phyloP scores from a whole-genome alignment of 2,888 invertebrate genomes.

The Steromphala cineraria region DNA sequence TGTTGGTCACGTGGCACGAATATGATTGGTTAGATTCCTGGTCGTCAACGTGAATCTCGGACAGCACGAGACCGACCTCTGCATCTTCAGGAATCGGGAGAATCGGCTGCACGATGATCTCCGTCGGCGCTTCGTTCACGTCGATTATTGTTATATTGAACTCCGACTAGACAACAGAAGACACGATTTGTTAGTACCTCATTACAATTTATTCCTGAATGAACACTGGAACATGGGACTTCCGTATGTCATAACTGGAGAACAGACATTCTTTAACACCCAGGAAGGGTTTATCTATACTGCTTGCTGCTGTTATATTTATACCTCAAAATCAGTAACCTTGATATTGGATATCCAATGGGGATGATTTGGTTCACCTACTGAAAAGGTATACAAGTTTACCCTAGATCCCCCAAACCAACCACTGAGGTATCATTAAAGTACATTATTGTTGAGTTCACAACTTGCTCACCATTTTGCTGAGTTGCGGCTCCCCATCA shows the following conservation, averaged over 20 bases:
- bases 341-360: too few species aligned
- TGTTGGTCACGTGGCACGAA: constrained; percentile 38
- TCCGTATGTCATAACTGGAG: too few species aligned
- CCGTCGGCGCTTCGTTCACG: constrained; percentile 51
- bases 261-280: too few species aligned
- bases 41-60: constrained; percentile 46
- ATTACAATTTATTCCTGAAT: too few species aligned
- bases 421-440: not conserved
- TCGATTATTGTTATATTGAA: constrained; percentile 48
- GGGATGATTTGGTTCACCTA: too few species aligned
- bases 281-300: not conserved
- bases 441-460: not conserved
- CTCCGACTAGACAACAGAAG: constrained; percentile 28
- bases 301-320: not conserved
- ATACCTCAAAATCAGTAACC: too few species aligned
- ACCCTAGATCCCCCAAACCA: not conserved
- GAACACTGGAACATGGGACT: too few species aligned
- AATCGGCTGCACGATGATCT: constrained; percentile 35
- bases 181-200: too few species aligned
- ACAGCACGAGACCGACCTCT: constrained; percentile 28
- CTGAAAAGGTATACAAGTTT: too few species aligned
- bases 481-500: constrained; percentile 41
- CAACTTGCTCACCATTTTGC: constrained; percentile 6
- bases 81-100: constrained; percentile 40
- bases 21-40: constrained; percentile 48